Conservation (phyloP, 2,113 vertebrate genomes). For the Kryptolebias marmoratus region DNA sequence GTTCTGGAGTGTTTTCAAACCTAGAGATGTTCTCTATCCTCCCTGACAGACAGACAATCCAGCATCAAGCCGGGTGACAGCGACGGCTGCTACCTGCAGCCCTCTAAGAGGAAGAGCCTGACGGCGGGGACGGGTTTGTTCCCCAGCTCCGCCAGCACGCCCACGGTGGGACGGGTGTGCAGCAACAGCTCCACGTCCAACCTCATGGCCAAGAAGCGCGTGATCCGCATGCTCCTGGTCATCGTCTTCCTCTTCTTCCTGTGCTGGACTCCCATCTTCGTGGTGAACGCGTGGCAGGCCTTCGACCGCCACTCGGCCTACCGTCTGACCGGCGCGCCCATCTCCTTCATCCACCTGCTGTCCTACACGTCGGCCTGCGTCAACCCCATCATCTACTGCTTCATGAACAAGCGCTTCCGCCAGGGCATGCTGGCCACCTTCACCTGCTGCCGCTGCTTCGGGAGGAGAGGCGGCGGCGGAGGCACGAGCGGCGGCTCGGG, state of each 20-base stretch:
- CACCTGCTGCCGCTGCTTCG: slow-evolving; percentile 78
- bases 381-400: slow-evolving; percentile 98
- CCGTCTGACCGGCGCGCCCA: slow-evolving; percentile 91
- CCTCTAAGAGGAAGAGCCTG: slow-evolving; percentile 69
- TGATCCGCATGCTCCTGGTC: slow-evolving; percentile 96
- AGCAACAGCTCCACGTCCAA: slow-evolving; percentile 87
- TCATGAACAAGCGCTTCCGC: slow-evolving; percentile 98
- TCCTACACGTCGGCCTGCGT: slow-evolving; percentile 96
- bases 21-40: not conserved
- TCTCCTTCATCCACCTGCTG: slow-evolving; percentile 96
- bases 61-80: slow-evolving; percentile 82
- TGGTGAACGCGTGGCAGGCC: slow-evolving; percentile 93
- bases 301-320: slow-evolving; percentile 86
- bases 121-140: accelerated
- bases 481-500: not conserved
- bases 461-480: not conserved
- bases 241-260: slow-evolving; percentile 96
- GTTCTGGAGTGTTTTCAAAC: too few species aligned
- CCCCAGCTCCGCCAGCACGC: not conserved
- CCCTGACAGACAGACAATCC: slow-evolving; percentile 82
- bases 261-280: slow-evolving; percentile 97
- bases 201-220: slow-evolving; percentile 95
- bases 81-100: slow-evolving; percentile 91
- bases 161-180: slow-evolving; percentile 76
- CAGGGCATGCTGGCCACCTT: slow-evolving; percentile 89